Conservation (phyloP, 2,888 invertebrate genomes). For the Hirtodrosophila alboralis region DNA sequence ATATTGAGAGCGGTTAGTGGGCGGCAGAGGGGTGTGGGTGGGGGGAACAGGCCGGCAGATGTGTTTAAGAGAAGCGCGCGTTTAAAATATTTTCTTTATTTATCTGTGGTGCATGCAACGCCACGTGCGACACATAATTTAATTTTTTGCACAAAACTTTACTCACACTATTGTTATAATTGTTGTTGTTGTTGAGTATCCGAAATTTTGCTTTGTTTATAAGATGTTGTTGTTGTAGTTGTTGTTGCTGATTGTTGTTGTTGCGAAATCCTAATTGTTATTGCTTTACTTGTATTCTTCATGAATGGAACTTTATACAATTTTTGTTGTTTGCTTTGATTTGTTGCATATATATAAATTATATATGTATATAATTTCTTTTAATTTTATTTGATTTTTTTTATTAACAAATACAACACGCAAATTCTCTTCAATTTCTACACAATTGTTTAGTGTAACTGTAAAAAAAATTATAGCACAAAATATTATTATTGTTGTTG, state of each 20-base stretch:
- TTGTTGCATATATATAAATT: slow-evolving; percentile 28
- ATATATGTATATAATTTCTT: slow-evolving; percentile 5
- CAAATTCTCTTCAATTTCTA: slow-evolving; percentile 47
- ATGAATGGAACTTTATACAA: slow-evolving; percentile 10
- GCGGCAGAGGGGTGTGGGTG: too few species aligned
- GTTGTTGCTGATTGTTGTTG: slow-evolving; percentile 34
- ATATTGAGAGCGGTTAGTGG: too few species aligned
- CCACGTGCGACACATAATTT: too few species aligned
- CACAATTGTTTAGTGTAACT: slow-evolving; percentile 61
- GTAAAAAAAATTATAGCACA: slow-evolving; percentile 29
- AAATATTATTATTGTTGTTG: slow-evolving; percentile 7
- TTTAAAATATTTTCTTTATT: too few species aligned
- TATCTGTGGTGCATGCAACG: too few species aligned
- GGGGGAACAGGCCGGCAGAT: too few species aligned
- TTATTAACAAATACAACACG: slow-evolving; percentile 67
- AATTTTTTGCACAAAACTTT: too few species aligned
- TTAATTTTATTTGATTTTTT: not conserved
- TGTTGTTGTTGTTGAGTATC: too few species aligned
- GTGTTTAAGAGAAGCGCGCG: too few species aligned
- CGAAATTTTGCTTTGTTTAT: too few species aligned
- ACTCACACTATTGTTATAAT: too few species aligned
- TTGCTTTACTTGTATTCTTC: slow-evolving; percentile 11
- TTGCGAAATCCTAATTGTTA: slow-evolving; percentile 32
- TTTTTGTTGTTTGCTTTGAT: slow-evolving; percentile 15
- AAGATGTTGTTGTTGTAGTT: slow-evolving; percentile 1